Base-by-base conservation (phyloP, 2,888 invertebrate genomes). In the Cacoxenus indagator region DNA sequence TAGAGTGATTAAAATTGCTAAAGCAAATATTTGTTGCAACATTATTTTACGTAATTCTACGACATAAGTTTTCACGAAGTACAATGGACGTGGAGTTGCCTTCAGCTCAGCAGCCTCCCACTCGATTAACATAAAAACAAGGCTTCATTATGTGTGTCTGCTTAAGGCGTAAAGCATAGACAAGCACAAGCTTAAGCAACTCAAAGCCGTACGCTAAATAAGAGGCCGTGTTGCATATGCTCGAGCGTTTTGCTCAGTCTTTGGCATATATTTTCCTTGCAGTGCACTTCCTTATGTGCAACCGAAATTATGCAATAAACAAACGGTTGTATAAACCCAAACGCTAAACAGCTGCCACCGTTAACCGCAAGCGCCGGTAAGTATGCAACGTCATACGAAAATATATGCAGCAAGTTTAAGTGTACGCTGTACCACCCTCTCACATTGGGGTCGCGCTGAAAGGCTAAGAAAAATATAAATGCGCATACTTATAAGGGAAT, bases 271-370 rank as follows among this genome's bases (percentile, higher is more conserved):
- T 57, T 57, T 29, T 1, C 57, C 14, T 57, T 57, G 29, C 8
- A 0, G 8, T 31, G 5, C 14, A n/a, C 14, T 31, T 37, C 5
- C 37, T 2, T 37, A 37, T 37, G 37, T 37, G 37, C 37, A 37
- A 8, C 51, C 51, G 22, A 59, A 31, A 59, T 31, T 59, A 59
- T 59, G 59, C 59, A 59, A n/a, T 31, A 31, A 59, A 19, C 59
- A 17, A 27, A 59, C 17, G 31, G n/a, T 8, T n/a, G 26, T n/a
- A 31, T 48, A 48, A 48, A 17, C 19, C 17, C 48, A 17, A 19
- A 48, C 48, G 51, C 11, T 51, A 51, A 51, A 51, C 51, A 51
- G 51, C 51, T 51, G 51, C 22, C 51, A 22, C 6, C 19, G 22
- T 19, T 19, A 22, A 6, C 19, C 22, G 51, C 19, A 11, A 31